A percentile compares a stretch with the other conserved stretches of the same genome.
Evolutionary conservation across 37 sponge, comb jelly and placozoan species (phyloP).

Genomic region (Diacarnus erythraeanus): DNA sequence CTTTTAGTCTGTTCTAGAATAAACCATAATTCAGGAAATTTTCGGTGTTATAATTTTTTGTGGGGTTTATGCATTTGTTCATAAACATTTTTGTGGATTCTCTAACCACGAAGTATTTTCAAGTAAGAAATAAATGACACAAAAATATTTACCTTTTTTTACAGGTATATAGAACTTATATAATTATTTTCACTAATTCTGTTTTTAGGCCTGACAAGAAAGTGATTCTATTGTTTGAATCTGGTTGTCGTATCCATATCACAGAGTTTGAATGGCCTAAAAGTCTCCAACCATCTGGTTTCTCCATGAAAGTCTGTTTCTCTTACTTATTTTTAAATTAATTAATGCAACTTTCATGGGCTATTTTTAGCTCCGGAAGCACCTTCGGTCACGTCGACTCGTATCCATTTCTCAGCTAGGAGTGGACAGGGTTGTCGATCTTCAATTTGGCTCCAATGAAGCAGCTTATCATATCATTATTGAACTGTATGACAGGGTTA

Average conservation of each 20-base stretch:
- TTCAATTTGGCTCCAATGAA: slow-evolving; percentile 92
- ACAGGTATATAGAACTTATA: not conserved
- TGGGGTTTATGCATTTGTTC: too few species aligned
- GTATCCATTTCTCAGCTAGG: slow-evolving; percentile 84
- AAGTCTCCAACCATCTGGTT: slow-evolving; percentile 90
- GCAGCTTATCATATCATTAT: slow-evolving; percentile 91
- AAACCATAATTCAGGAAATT: too few species aligned
- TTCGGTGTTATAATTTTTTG: too few species aligned
- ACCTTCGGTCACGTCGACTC: slow-evolving; percentile 79
- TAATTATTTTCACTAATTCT: not conserved
- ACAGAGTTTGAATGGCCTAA: slow-evolving; percentile 99
- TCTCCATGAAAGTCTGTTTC: slow-evolving; percentile 81
- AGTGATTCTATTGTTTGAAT: slow-evolving; percentile 83
- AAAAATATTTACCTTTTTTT: not conserved
- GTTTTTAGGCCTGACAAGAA: slow-evolving; percentile 93
- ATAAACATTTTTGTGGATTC: too few species aligned
- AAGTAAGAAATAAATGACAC: too few species aligned
- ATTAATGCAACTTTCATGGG: not conserved
- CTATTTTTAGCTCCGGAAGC: slow-evolving; percentile 75
- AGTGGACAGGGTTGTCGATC: slow-evolving; percentile 89
- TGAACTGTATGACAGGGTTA: slow-evolving; percentile 95
- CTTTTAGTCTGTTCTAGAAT: too few species aligned
- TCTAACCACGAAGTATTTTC: too few species aligned
- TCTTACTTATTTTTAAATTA: not conserved
- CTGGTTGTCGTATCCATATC: slow-evolving; percentile 89